These are phyloP conservation scores for Druceiella hillmani DNA, from an alignment of 2,888 invertebrate genomes.

Conservation along the genomic window DNA sequence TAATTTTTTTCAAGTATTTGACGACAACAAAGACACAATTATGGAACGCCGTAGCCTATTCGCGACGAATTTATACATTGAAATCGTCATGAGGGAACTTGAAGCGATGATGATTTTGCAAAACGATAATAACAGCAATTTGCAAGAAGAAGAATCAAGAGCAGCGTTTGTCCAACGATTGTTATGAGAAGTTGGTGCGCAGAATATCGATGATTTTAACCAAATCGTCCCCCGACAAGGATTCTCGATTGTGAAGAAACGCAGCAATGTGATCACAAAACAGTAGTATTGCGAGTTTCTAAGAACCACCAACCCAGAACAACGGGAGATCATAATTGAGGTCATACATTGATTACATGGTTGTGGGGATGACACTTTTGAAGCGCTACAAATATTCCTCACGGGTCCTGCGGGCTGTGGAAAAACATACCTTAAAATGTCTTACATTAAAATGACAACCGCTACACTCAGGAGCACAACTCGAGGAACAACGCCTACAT, in stretches of 20 bases:
- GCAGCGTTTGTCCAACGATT: conserved; percentile 23
- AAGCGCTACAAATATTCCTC: conserved; percentile 20
- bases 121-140: conserved; percentile 22
- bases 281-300: conserved; percentile 20
- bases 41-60: conserved; percentile 23
- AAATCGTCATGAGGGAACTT: conserved; percentile 29
- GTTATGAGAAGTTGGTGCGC: conserved; percentile 24
- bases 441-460: conserved; percentile 31
- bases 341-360: conserved; percentile 22
- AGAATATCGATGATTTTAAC: conserved; percentile 24
- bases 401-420: conserved; percentile 26
- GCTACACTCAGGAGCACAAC: conserved; percentile 26
- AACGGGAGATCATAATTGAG: conserved; percentile 21
- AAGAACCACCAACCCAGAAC: conserved; percentile 19
- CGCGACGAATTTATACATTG: conserved; percentile 24
- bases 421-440: conserved; percentile 24
- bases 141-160: conserved; percentile 22
- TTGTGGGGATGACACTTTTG: conserved; percentile 12
- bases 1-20: conserved; percentile 24
- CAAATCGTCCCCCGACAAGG: conserved; percentile 18
- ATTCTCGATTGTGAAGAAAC: conserved; percentile 22
- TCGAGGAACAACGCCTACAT: conserved; percentile 29
- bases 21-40: conserved; percentile 23
- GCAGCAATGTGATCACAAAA: conserved; percentile 22
- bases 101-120: conserved; percentile 27